Conservation (phyloP, 2,113 vertebrate genomes). For the Trichechus manatus region DNA sequence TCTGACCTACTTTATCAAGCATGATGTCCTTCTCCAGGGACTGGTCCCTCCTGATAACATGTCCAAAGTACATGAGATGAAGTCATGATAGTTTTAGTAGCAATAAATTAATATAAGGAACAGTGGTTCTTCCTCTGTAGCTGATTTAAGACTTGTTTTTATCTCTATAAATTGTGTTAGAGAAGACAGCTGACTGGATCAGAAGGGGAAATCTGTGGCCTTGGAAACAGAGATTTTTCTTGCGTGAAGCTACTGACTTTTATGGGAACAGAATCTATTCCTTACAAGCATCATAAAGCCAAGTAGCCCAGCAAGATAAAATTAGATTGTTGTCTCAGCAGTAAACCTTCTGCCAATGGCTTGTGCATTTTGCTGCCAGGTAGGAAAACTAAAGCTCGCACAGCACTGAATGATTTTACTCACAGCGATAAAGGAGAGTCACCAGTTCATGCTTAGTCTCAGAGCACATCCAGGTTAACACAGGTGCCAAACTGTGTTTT, state of each 20-base stretch:
- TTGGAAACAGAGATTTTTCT: neutral
- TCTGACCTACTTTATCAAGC: too few species aligned
- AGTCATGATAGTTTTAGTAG: neutral
- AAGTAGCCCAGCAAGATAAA: neutral
- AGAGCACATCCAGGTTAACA: neutral
- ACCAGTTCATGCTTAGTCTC: neutral
- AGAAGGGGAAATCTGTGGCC: neutral
- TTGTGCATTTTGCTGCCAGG: neutral
- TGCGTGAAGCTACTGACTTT: neutral
- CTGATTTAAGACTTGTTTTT: conserved; percentile 16
- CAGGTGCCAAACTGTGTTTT: neutral
- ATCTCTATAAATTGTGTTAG: neutral
- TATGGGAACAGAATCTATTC: neutral
- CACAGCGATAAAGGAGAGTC: neutral
- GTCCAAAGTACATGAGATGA: too few species aligned
- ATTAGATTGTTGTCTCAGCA: conserved; percentile 8
- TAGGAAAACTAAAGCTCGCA: conserved; percentile 33
- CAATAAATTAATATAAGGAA: neutral
- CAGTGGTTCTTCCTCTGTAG: neutral
- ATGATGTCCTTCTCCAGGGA: too few species aligned
- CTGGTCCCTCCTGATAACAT: too few species aligned
- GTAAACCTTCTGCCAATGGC: neutral
- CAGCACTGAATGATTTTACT: neutral
- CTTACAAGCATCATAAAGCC: neutral
- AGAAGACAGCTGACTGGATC: neutral